Percentiles rank a stretch among this genome's conserved stretches.
These are phyloP conservation scores for Pseudomyrmex dendroicus DNA, from an alignment of 1,140 invertebrate species.

Conservation along the genomic window DNA sequence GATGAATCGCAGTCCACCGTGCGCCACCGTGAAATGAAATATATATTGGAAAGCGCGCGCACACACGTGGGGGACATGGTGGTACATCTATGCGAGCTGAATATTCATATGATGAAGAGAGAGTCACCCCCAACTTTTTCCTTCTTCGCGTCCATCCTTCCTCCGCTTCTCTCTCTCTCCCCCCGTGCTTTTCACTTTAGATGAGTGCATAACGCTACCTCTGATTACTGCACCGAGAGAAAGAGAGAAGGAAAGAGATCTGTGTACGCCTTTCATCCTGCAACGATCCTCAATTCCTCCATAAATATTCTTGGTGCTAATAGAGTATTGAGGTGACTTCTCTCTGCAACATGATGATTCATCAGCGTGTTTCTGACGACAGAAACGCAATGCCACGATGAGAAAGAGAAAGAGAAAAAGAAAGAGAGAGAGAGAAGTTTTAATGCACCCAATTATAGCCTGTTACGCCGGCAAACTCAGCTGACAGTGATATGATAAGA, in stretches of 20 bases:
- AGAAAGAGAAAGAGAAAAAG: neutral
- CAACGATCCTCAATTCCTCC: neutral
- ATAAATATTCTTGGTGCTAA: conserved; percentile 24
- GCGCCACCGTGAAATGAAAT: neutral
- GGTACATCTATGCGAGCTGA: conserved; percentile 59
- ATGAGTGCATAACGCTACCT: neutral
- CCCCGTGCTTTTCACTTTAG: neutral
- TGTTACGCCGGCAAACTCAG: conserved; percentile 12
- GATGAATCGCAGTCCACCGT: neutral
- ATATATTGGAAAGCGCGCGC: conserved; percentile 2
- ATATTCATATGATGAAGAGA: conserved; percentile 63
- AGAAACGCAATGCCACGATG: conserved; percentile 2
- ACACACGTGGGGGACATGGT: neutral
- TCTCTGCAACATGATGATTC: neutral
- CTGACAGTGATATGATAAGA: conserved; percentile 46
- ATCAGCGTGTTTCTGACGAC: neutral
- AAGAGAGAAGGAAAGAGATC: neutral
- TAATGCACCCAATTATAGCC: conserved; percentile 25
- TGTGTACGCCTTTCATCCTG: neutral
- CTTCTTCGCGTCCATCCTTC: conserved; percentile 25
- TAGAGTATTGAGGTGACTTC: conserved; percentile 35
- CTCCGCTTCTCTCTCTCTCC: conserved; percentile 11
- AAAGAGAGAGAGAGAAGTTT: no score
- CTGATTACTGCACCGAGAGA: neutral
- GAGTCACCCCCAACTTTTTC: conserved; percentile 17